Evolutionary conservation across 2,888 invertebrate species (phyloP), one percentile per base, ranked within the genome.

Genomic region (Molorchus minor): DNA sequence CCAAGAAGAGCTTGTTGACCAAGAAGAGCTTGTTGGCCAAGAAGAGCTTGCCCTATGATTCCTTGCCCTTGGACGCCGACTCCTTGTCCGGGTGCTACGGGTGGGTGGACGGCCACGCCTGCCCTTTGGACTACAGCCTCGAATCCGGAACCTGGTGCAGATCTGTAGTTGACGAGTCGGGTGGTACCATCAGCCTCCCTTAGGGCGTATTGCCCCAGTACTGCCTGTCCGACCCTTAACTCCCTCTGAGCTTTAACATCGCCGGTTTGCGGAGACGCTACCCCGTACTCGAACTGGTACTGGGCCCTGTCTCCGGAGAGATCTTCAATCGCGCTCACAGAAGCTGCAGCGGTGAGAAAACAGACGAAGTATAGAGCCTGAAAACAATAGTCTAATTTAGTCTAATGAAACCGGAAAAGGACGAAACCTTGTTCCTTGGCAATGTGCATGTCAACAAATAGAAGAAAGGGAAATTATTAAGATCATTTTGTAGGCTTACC

Each of bases 251-350:
- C 33, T n/a, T 33, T 33, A 12, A 33, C 12, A 10, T 33, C 33
- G 33, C 33, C 33, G 3, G 33, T 33, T 12, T 33, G 33, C 3
- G 33, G 33, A n/a, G 33, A 33, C 3, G 33, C 33, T 3, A 33
- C 33, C 33, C 33, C 33, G n/a, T 33, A 33, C n/a, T 33, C 33
- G 33, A 33, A 33, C 33, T 33, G 33, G n/a, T 33, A 33, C n/a
- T 33, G 33, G 12, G 33, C 33, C n/a, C 33, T 33, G n/a, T 33
- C 33, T 33, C 5, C 12, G 7, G n/a, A n/a, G n/a, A n/a, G n/a
- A n/a, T 3, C n/a, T n/a, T 10, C 3, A 7, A 12, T 3, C 3
- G 33, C 33, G 3, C 3, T 3, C 3, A 3, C 5, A 3, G 3
- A 33, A 5, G 33, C 33, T 3, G n/a, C 33, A 10, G 33, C 33